phyloP scores from a whole-genome alignment of 2,888 invertebrate genomes.

The Leucania comma region DNA sequence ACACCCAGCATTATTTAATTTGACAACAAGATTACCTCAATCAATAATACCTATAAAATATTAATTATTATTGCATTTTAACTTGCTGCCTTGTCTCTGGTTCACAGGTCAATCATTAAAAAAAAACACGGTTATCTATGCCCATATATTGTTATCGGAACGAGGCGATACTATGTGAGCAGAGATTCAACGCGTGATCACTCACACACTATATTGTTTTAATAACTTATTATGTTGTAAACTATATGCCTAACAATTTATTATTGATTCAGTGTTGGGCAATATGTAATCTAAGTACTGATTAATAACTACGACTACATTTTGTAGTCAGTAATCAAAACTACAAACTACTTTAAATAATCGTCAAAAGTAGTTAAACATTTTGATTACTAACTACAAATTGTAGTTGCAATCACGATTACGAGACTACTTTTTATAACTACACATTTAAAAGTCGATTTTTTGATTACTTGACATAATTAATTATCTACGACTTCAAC shows the following conservation, averaged over 20 bases:
- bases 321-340: too few relatives aligned
- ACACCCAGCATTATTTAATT: neutral
- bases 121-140: slow-evolving; percentile 23
- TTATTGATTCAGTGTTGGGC: too few relatives aligned
- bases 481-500: too few relatives aligned
- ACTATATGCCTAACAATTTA: neutral
- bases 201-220: neutral
- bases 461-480: too few relatives aligned
- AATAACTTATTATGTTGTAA: neutral
- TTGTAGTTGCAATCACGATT: too few relatives aligned
- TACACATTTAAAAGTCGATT: too few relatives aligned
- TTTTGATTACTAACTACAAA: too few relatives aligned
- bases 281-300: too few relatives aligned
- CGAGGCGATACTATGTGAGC: slow-evolving; percentile 8
- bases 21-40: slow-evolving; percentile 12
- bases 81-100: neutral
- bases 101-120: slow-evolving; percentile 35
- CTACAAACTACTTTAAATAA: too few relatives aligned
- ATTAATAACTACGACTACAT: too few relatives aligned
- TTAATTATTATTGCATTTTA: slow-evolving; percentile 38
- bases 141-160: slow-evolving; percentile 11
- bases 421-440: too few relatives aligned
- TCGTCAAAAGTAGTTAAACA: too few relatives aligned
- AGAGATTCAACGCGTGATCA: slow-evolving; percentile 39
- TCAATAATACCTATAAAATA: slow-evolving; percentile 22